Percentiles rank a stretch among this genome's conserved stretches.
These are phyloP conservation scores for Myotis myotis DNA, from an alignment of 2,797 vertebrate genomes.

Conservation along the genomic window DNA sequence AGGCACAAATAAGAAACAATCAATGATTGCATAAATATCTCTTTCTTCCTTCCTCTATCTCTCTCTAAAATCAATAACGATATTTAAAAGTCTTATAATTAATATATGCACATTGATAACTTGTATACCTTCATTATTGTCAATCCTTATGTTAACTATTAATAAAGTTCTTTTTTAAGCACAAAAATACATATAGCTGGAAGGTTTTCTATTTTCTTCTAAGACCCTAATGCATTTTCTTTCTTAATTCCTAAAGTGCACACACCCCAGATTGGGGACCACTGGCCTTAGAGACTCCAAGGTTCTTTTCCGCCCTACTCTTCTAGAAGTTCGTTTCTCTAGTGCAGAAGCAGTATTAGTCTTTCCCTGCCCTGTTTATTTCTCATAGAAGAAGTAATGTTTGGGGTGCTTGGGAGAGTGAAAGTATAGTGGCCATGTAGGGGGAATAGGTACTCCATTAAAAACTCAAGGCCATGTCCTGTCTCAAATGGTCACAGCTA, in stretches of 20 bases:
- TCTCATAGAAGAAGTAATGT: not conserved
- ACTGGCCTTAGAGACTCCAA: not conserved
- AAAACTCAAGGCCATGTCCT: not conserved
- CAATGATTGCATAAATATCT: not conserved
- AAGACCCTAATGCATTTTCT: not conserved
- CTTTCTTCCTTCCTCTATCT: not conserved
- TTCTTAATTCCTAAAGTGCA: not conserved
- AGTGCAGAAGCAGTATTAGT: not conserved
- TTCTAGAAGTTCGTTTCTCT: not conserved
- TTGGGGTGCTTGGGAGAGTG: not conserved
- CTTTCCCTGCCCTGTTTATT: not conserved
- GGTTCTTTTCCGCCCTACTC: not conserved
- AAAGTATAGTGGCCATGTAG: not conserved
- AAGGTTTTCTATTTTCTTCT: slow-evolving; percentile 28
- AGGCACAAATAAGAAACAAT: not conserved
- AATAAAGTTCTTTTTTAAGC: not conserved
- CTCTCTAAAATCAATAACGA: not conserved
- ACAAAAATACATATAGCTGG: slow-evolving; percentile 35
- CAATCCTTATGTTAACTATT: not conserved
- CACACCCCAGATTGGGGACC: not conserved
- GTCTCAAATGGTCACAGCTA: not conserved
- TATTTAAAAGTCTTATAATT: not conserved
- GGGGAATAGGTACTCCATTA: not conserved
- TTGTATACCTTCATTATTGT: not conserved
- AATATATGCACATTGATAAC: not conserved